Conservation (phyloP, 2,888 invertebrate species). For the Eupithecia insigniata region DNA sequence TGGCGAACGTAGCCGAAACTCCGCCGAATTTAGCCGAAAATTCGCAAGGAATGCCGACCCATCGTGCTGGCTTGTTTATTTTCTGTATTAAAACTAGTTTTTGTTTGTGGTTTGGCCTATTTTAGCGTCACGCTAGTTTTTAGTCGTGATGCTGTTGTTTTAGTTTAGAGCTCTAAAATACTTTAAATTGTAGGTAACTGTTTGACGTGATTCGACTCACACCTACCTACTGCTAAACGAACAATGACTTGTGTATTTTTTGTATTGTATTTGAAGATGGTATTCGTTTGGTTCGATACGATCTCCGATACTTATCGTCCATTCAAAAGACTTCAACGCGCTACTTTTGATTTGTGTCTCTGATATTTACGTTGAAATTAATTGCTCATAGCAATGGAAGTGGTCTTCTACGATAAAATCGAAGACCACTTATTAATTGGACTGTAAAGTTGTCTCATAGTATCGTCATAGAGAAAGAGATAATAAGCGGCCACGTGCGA, state of each 20-base stretch:
- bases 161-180: neutral
- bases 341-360: conserved; percentile 24
- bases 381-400: conserved; percentile 6
- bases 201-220: conserved; percentile 16
- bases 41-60: conserved; percentile 29
- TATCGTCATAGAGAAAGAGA: neutral
- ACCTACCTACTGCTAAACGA: conserved; percentile 5
- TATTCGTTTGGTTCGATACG: conserved; percentile 11
- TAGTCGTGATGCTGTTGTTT: conserved; percentile 24
- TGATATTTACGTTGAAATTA: conserved; percentile 15
- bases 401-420: neutral
- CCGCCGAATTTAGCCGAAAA: conserved; percentile 36
- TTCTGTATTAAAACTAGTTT: conserved; percentile 27
- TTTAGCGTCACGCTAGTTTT: conserved; percentile 20
- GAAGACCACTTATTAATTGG: neutral
- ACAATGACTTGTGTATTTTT: conserved; percentile 14
- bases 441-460: neutral
- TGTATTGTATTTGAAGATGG: neutral
- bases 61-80: conserved; percentile 39
- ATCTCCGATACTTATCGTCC: conserved; percentile 22
- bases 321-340: conserved; percentile 39
- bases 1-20: conserved; percentile 31
- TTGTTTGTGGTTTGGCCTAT: conserved; percentile 27
- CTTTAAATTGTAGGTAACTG: conserved; percentile 23
- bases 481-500: neutral